Evolutionary conservation across 2,797 vertebrate genomes (phyloP).

Genomic region (Pseudochirops corinnae): DNA sequence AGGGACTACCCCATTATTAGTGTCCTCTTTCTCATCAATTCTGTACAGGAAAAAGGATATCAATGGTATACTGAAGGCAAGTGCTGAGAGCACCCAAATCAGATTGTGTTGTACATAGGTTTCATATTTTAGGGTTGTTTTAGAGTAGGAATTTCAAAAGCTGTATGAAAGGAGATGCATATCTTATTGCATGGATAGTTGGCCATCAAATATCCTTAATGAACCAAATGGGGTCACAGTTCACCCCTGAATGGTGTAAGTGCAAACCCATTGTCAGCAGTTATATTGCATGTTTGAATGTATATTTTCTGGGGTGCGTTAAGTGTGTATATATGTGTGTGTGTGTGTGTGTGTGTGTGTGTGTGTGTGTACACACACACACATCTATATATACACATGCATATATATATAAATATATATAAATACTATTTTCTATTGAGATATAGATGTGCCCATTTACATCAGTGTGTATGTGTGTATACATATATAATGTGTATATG

Average conservation of each 20-base stretch:
- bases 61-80: constrained; percentile 55
- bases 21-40: constrained; percentile 79
- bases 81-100: constrained; percentile 76
- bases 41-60: constrained; percentile 75
- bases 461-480: constrained; percentile 55
- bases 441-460: background rate
- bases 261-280: constrained; percentile 83
- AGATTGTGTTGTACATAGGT: constrained; percentile 78
- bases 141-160: constrained; percentile 84
- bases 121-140: constrained; percentile 81
- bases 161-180: constrained; percentile 87
- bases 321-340: constrained; percentile 57
- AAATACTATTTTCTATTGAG: constrained; percentile 1
- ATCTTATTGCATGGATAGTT: constrained; percentile 94
- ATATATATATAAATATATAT: constrained; percentile 50
- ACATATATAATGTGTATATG: constrained; percentile 65
- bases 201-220: constrained; percentile 73
- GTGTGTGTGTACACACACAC: constrained; percentile 10
- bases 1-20: constrained; percentile 75
- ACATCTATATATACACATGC: constrained; percentile 13
- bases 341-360: constrained; percentile 68
- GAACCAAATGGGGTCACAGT: constrained; percentile 79
- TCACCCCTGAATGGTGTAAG: constrained; percentile 83
- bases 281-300: constrained; percentile 86
- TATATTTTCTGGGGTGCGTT: constrained; percentile 82